phyloP scores from a whole-genome alignment of 2,888 invertebrate species.

The Emmelina monodactyla region DNA sequence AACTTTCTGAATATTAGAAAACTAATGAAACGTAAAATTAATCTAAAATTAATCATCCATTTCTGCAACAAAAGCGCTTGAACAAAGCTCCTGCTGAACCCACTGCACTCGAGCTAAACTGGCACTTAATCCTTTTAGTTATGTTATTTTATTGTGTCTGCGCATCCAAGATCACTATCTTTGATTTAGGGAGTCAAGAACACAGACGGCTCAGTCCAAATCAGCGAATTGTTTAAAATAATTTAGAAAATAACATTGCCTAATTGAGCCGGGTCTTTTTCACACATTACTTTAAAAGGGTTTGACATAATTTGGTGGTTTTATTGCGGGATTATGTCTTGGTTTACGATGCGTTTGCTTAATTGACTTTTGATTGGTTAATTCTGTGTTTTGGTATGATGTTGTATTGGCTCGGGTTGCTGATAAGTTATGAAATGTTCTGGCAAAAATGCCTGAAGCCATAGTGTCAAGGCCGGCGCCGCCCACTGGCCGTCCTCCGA shows the following conservation, averaged over 20 bases:
- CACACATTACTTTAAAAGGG: too few species aligned
- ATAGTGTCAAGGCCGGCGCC: conserved; percentile 29
- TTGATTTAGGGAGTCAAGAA: conserved; percentile 30
- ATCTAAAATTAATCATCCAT: too few species aligned
- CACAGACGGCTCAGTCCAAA: conserved; percentile 14
- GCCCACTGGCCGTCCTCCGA: conserved; percentile 19
- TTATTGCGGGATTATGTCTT: not conserved
- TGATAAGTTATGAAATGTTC: not conserved
- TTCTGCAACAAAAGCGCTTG: too few species aligned
- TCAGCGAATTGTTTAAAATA: not conserved
- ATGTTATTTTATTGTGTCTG: conserved; percentile 33
- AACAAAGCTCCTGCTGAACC: too few species aligned
- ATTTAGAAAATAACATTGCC: not conserved
- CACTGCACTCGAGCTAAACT: not conserved
- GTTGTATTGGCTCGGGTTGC: not conserved
- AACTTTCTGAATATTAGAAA: too few species aligned
- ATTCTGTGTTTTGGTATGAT: not conserved
- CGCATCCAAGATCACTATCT: conserved; percentile 31
- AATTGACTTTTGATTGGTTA: not conserved
- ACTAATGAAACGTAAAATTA: too few species aligned
- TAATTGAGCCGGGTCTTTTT: too few species aligned
- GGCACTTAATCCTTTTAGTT: conserved; percentile 17
- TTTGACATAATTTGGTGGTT: not conserved
- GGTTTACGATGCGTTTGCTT: not conserved
- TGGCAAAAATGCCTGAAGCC: conserved; percentile 7